Evolutionary conservation across 2,888 invertebrate species (phyloP).

Genomic region (Eristalis pertinax): DNA sequence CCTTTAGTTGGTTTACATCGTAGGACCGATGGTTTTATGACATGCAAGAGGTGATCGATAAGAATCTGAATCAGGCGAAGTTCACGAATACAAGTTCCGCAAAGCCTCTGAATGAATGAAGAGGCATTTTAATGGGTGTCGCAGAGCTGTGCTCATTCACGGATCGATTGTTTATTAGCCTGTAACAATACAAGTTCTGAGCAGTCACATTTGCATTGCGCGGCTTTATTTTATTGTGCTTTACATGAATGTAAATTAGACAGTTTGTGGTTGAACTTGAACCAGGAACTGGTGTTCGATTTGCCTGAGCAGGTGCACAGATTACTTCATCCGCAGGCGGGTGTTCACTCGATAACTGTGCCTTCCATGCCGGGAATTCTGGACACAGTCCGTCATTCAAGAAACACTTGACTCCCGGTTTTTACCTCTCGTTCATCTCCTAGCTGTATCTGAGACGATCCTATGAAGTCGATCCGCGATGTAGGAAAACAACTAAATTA

Average conservation of each 20-base stretch:
- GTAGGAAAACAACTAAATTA: not conserved
- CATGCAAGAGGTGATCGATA: too few species aligned
- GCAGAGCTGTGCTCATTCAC: not conserved
- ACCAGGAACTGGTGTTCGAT: not conserved
- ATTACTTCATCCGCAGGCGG: not conserved
- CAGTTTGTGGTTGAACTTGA: not conserved
- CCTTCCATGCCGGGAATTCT: not conserved
- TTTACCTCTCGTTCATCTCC: not conserved
- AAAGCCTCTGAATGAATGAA: not conserved
- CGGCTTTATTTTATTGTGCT: not conserved
- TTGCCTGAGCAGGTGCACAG: not conserved
- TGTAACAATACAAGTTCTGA: not conserved
- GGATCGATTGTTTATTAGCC: not conserved
- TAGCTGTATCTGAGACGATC: not conserved
- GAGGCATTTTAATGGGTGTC: not conserved
- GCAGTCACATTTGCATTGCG: not conserved
- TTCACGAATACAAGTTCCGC: not conserved
- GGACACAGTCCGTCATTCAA: not conserved
- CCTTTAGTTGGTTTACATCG: not conserved
- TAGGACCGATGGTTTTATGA: too few species aligned
- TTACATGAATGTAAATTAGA: not conserved
- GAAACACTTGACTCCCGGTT: not conserved
- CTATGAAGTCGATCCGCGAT: not conserved
- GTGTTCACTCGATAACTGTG: too few species aligned
- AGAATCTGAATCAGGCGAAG: not conserved